phyloP scores from a whole-genome alignment of 1,140 invertebrate species.

The Heliothis subflexa region DNA sequence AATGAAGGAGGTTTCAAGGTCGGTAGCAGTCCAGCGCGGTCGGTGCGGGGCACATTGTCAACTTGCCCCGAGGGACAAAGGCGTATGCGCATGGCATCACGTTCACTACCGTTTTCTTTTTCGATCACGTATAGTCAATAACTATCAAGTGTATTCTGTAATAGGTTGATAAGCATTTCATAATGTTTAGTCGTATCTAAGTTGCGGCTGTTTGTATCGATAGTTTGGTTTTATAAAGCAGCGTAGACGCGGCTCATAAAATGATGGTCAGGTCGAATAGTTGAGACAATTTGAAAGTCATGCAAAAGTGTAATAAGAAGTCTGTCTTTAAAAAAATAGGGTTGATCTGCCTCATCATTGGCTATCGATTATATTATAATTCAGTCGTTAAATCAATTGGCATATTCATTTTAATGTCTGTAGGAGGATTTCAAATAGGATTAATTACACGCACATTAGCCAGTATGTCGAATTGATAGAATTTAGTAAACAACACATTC shows the following conservation, averaged over 20 bases:
- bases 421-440: no score
- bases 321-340: no score
- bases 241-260: no score
- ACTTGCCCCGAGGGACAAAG: neutral
- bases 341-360: neutral
- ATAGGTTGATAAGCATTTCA: conserved; percentile 25
- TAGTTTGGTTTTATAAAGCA: no score
- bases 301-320: no score
- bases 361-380: neutral
- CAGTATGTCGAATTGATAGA: no score
- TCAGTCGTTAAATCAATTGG: no score
- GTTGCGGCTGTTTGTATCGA: neutral
- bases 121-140: conserved; percentile 23
- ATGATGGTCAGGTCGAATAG: no score
- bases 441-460: no score
- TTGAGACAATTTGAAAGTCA: no score
- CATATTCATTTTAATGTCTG: no score
- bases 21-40: neutral
- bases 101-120: conserved; percentile 3
- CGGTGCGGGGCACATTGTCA: neutral
- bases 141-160: conserved; percentile 35
- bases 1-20: conserved; percentile 27
- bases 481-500: no score
- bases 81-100: conserved; percentile 8
- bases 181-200: neutral